These are phyloP conservation scores for Aphelenchoides fujianensis DNA, from an alignment of 1,140 invertebrate species.

Conservation along the genomic window DNA sequence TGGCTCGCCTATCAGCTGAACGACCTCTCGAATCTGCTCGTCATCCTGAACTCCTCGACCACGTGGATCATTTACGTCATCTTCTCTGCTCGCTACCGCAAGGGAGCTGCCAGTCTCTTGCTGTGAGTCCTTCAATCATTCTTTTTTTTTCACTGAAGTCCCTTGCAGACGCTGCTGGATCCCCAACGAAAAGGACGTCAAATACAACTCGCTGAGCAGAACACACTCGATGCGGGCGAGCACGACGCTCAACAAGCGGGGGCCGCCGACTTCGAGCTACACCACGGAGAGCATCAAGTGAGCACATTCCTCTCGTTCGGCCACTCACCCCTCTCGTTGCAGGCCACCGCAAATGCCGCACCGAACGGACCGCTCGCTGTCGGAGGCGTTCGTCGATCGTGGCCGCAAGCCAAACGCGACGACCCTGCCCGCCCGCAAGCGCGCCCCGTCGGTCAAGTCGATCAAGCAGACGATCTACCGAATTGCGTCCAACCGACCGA, in stretches of 20 bases:
- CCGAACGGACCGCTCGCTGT: neutral
- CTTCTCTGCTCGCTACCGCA: conserved; percentile 44
- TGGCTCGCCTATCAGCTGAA: conserved; percentile 52
- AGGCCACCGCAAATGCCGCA: conserved; percentile 1
- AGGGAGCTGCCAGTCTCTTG: conserved; percentile 29
- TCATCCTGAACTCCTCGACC: conserved; percentile 40
- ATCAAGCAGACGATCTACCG: neutral
- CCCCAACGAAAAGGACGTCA: neutral
- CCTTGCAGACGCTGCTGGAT: neutral
- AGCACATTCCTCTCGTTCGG: neutral
- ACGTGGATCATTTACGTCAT: conserved; percentile 42
- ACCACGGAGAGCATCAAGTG: conserved; percentile 17
- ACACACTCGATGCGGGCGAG: conserved; percentile 21
- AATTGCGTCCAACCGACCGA: neutral
- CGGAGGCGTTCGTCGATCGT: neutral
- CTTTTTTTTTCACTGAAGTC: no score
- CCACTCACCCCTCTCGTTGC: neutral
- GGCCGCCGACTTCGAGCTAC: conserved; percentile 5
- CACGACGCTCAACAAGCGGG: neutral
- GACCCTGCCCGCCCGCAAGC: neutral
- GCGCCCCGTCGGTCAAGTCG: neutral
- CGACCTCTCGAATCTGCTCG: conserved; percentile 56
- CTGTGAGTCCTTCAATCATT: neutral
- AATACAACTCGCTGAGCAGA: conserved; percentile 9
- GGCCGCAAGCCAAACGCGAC: neutral